Evolutionary conservation across 2,888 invertebrate genomes (phyloP).

Genomic region (Gari tellinella): DNA sequence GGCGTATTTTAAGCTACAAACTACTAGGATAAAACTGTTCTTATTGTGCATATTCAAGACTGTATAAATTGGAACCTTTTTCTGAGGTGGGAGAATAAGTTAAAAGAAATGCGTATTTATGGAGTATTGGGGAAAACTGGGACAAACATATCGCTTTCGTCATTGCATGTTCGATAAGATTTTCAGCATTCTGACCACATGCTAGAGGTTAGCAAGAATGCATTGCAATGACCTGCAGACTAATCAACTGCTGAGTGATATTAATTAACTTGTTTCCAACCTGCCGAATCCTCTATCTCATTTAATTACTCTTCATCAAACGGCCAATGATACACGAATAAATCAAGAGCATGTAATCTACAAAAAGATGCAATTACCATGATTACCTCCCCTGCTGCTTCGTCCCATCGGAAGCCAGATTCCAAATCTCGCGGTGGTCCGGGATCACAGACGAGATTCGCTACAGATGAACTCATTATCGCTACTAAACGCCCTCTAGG

Average conservation of each 20-base stretch:
- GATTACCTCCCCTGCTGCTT: slow-evolving; percentile 51
- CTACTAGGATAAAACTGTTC: no score
- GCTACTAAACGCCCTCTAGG: slow-evolving; percentile 50
- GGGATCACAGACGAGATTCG: slow-evolving; percentile 30
- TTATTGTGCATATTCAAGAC: no score
- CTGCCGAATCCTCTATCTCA: slow-evolving; percentile 37
- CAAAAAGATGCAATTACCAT: slow-evolving; percentile 42
- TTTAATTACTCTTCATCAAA: slow-evolving; percentile 12
- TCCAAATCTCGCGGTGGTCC: slow-evolving; percentile 35
- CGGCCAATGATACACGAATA: no score
- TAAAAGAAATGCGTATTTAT: no score
- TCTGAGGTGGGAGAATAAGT: no score
- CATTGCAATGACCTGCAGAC: slow-evolving; percentile 30
- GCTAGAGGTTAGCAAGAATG: no score
- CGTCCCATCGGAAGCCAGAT: slow-evolving; percentile 20
- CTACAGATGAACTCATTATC: slow-evolving; percentile 52
- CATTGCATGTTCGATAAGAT: no score
- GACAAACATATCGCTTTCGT: no score
- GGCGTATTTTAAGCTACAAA: no score
- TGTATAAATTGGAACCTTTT: no score
- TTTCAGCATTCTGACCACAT: no score
- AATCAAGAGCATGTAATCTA: slow-evolving; percentile 33
- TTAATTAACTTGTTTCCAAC: slow-evolving; percentile 49
- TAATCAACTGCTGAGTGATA: slow-evolving; percentile 43
- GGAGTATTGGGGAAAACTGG: no score